Base-by-base conservation (phyloP, 2,888 invertebrate genomes). In the Ornithoptera priamus region DNA sequence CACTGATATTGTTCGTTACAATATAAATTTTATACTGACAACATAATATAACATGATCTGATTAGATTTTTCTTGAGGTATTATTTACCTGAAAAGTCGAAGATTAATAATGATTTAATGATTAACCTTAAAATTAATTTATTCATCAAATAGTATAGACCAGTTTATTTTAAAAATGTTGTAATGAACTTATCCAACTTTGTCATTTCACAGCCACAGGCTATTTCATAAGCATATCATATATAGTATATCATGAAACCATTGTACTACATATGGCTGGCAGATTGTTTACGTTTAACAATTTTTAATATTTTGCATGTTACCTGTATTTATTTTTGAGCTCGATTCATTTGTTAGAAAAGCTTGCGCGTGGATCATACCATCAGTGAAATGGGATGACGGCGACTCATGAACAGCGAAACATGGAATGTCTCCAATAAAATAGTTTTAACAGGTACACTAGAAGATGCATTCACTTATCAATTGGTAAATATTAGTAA, bases 351-450 rank as follows among this genome's bases (percentile, higher is more conserved):
- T 73, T 59, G 72, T 66, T 72, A 74, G 64, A 85, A 90, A 86
- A 75, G 80, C 85, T 77, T 89, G 89, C 77, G 84, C 91, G 60
- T 92, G 92, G 92, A 84, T 88, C 74, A 90, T 92, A 76, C 90
- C 90, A 72, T 81, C 87, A 46, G 85, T 92, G 82, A 81, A 83
- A 72, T 92, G 92, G 92, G 85, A 92, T 76, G 88, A 88, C 59
- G 85, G 69, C 73, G 73, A 72, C 70, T 62, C 71, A 75, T 74
- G 46, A 53, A 18, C 36, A 12, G 17, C 20, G 53, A 61, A 61
- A n/a, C n/a, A 7, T 17, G 4, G 53, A 53, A 22, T 15, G 30
- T 50, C 36, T 39, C 30, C 61, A 56, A 53, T 53, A 36, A 22
- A n/a, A 3, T 10, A 24, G 57, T 58, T 8, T 22, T 22, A 20